phyloP scores from a whole-genome alignment of 2,888 invertebrate genomes.

The Frankliniella fusca region DNA sequence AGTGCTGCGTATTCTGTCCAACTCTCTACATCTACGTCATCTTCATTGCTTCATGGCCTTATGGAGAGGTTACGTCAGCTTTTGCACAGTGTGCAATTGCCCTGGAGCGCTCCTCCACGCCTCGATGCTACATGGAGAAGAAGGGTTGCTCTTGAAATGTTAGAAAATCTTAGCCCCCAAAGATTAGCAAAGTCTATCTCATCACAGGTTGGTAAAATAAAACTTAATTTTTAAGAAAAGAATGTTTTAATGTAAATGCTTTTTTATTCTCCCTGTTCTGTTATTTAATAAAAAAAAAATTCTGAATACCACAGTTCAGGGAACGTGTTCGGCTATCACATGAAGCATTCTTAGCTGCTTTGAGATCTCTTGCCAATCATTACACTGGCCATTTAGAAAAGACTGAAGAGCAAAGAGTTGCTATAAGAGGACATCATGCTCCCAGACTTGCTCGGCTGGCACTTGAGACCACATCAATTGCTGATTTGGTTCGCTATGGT shows the following conservation, averaged over 20 bases:
- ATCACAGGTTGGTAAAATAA: constrained; percentile 48
- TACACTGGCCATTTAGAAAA: constrained; percentile 68
- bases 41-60: constrained; percentile 60
- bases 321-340: constrained; percentile 73
- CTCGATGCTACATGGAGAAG: constrained; percentile 63
- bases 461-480: constrained; percentile 77
- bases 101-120: constrained; percentile 55
- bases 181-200: constrained; percentile 69
- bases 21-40: constrained; percentile 59
- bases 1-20: constrained; percentile 71
- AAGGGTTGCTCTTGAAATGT: constrained; percentile 63
- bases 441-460: constrained; percentile 76
- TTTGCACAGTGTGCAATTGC: constrained; percentile 57
- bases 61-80: constrained; percentile 64
- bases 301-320: constrained; percentile 56
- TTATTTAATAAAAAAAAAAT: background rate
- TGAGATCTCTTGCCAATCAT: constrained; percentile 65
- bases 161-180: constrained; percentile 65
- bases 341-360: constrained; percentile 68
- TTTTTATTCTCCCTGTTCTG: too few species aligned
- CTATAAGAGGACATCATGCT: constrained; percentile 71
- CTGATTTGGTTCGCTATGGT: constrained; percentile 71
- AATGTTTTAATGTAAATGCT: background rate
- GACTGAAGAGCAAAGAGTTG: constrained; percentile 73
- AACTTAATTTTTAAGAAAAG: constrained; percentile 35